Evolutionary conservation across 2,888 invertebrate species (phyloP), one percentile per base, ranked within the genome.

Genomic region (Ennomos erosarius): DNA sequence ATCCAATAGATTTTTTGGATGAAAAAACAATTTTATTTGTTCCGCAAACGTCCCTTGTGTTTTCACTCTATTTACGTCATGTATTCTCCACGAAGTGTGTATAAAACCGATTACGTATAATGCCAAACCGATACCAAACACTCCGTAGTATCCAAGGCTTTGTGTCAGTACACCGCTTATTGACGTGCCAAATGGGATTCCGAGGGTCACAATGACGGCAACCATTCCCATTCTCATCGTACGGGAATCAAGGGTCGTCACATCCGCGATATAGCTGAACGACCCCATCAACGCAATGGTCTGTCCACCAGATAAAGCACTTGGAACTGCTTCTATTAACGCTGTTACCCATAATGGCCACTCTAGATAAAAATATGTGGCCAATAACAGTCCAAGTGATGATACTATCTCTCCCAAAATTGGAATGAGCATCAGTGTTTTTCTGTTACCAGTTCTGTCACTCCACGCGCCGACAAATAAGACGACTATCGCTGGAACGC

Each of bases 381-480:
- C 85, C 11, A 94, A 68, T 5, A 94, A 78, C 49, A 93, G 78
- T n/a, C 93, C 93, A 39, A 85, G 56, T 1, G 93, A 77, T 0
- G 93, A 87, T 55, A 94, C 72, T 1, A 94, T 74, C 78, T 94
- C 94, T 6, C 94, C 94, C 0, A 92, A 55, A 11, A 94, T 81
- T 0, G 94, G 94, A 16, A 93, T 71, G 0, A 94, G 71, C 87
- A 95, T 93, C 55, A 94, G 87, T 1, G 88, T 85, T 77, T 94
- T 94, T 63, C 94, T 85, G 56, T 93, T 90, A 9, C 93, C 93
- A 46, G 93, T 93, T 65, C 90, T 87, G 65, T 94, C 94, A 67
- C 94, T 94, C 95, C 95, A 94, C 0, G 94, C 93, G 5, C 94
- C 95, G 26, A 94, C 82, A 64, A 94, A 93, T 33, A 94, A 69